Conservation (phyloP, 1,140 invertebrate genomes). For the Drosophila truncata region DNA sequence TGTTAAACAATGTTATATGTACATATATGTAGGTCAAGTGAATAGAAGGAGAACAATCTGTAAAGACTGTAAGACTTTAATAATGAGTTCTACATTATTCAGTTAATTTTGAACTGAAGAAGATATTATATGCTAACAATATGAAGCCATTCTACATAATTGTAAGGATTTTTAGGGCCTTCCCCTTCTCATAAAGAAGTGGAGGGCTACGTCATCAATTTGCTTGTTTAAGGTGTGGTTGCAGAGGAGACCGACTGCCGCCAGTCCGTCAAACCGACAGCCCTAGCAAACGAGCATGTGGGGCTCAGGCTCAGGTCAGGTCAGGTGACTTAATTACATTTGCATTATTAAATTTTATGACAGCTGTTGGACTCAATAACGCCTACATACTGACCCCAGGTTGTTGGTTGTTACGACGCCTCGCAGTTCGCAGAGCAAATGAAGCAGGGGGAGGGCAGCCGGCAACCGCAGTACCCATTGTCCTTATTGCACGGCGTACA, state of each 20-base stretch:
- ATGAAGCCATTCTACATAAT: slow-evolving; percentile 8
- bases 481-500: not conserved
- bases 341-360: slow-evolving; percentile 84
- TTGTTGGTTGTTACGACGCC: slow-evolving; percentile 12
- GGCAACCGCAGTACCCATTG: not conserved
- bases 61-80: not conserved
- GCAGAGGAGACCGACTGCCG: not conserved
- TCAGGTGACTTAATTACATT: slow-evolving; percentile 77
- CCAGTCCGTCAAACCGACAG: not conserved
- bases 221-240: slow-evolving; percentile 38
- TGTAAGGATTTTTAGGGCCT: not conserved
- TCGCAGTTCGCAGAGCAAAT: slow-evolving; percentile 27
- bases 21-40: slow-evolving; percentile 12
- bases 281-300: not conserved
- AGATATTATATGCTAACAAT: not conserved
- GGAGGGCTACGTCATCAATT: slow-evolving; percentile 16
- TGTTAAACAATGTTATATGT: not conserved
- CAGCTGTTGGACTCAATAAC: slow-evolving; percentile 65
- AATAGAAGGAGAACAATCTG: not conserved
- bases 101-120: not conserved
- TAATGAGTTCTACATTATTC: not conserved
- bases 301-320: slow-evolving; percentile 12
- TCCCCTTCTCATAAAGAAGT: too few species aligned
- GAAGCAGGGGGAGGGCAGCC: not conserved
- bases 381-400: slow-evolving; percentile 38